phyloP scores from a whole-genome alignment of 2,113 vertebrate genomes.

The Eleginops maclovinus region DNA sequence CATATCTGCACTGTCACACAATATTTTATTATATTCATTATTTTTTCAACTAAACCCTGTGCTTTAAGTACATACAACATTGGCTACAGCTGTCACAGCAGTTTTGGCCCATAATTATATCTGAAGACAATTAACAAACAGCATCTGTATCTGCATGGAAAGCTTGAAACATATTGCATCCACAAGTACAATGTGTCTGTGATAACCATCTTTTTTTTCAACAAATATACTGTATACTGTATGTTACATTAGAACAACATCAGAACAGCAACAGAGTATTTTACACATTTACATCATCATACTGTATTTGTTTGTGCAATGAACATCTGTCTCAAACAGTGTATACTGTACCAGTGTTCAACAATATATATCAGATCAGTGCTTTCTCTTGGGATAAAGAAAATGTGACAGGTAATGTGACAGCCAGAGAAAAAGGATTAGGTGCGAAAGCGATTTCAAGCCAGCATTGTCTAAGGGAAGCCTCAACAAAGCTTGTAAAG shows the following conservation, averaged over 20 bases:
- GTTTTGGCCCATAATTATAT: slow-evolving; percentile 79
- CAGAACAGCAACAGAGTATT: slow-evolving; percentile 76
- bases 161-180: slow-evolving; percentile 75
- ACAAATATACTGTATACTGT: slow-evolving; percentile 79
- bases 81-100: slow-evolving; percentile 81
- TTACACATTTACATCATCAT: slow-evolving; percentile 80
- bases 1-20: slow-evolving; percentile 83
- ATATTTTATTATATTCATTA: slow-evolving; percentile 73
- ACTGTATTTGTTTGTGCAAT: slow-evolving; percentile 74
- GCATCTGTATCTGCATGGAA: slow-evolving; percentile 76
- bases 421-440: slow-evolving; percentile 60
- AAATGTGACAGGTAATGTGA: slow-evolving; percentile 70
- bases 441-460: slow-evolving; percentile 51
- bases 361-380: slow-evolving; percentile 65
- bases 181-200: slow-evolving; percentile 78
- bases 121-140: slow-evolving; percentile 76
- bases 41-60: slow-evolving; percentile 82
- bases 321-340: slow-evolving; percentile 61
- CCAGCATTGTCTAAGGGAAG: slow-evolving; percentile 55
- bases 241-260: slow-evolving; percentile 81
- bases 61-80: slow-evolving; percentile 79
- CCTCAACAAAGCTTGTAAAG: slow-evolving; percentile 50
- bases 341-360: slow-evolving; percentile 53
- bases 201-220: slow-evolving; percentile 70
- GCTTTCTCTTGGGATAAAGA: slow-evolving; percentile 65